A percentile compares a stretch with the other conserved stretches of the same genome.
These are phyloP conservation scores for Microctonus hyperodae DNA, from an alignment of 2,888 invertebrate genomes.

Conservation along the genomic window DNA sequence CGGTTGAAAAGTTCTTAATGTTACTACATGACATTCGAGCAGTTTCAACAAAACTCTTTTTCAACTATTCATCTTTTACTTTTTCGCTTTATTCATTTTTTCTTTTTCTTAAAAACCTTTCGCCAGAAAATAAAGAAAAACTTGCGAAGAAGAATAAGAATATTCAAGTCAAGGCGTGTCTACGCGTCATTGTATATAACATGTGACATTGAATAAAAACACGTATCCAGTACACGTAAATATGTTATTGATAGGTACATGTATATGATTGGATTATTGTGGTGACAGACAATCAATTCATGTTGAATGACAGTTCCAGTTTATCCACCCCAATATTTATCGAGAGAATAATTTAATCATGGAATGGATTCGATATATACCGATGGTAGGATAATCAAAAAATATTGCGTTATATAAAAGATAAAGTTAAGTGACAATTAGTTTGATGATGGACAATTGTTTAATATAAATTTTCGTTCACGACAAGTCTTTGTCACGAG, in stretches of 20 bases:
- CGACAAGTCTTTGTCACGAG: background rate
- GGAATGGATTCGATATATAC: background rate
- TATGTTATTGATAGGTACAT: background rate
- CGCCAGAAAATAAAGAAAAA: background rate
- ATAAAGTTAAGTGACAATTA: background rate
- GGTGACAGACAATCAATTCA: background rate
- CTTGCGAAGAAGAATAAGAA: background rate
- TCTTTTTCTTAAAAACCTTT: background rate
- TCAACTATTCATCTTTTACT: background rate
- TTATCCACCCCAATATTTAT: conserved; percentile 2
- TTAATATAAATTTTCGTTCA: background rate
- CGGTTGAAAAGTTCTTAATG: background rate
- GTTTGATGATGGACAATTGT: background rate
- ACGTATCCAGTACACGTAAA: too few species aligned
- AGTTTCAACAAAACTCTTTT: conserved; percentile 2
- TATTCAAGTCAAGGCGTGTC: conserved; percentile 16
- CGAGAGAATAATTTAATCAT: background rate
- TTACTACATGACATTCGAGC: background rate
- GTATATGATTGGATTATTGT: background rate
- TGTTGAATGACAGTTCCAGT: background rate
- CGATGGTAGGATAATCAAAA: background rate
- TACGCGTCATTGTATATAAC: background rate
- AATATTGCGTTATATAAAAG: background rate
- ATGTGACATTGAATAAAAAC: too few species aligned
- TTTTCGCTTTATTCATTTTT: background rate